Evolutionary conservation across 1,140 invertebrate species (phyloP), one percentile per base, ranked within the genome.

Genomic region (Temnothorax curvispinosus): DNA sequence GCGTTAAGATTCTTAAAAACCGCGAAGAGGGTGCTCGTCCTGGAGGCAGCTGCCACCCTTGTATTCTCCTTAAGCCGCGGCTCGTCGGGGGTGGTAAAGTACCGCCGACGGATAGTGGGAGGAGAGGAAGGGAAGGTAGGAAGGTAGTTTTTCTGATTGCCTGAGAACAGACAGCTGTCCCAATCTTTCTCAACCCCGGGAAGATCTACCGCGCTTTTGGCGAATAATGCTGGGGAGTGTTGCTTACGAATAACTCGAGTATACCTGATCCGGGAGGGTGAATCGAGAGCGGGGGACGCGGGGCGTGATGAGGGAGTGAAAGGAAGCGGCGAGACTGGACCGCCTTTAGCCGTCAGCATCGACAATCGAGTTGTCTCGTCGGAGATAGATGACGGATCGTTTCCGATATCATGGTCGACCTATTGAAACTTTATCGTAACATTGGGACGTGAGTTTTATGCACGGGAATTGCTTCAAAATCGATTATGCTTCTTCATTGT

Each of bases 1-100:
- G 92, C 91, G 93, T 93, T 94, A 94, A 94, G 94, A 92, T 94
- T 94, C 94, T 95, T 94, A 94, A 94, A 95, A 95, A 94, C 94
- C 94, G 91, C 94, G 89, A 93, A 92, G 91, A 92, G 92, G 93
- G 81, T 90, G 67, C 84, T 91, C 75, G 74, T 86, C 71, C 60
- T 54, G 74, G 44, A 86, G 78, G 86, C 88, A 88, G 88, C 88
- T 92, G 89, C 85, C 89, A 54, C 86, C 87, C 77, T 58, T 69
- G 52, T 85, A 71, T 82, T 87, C 87, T 89, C 58, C 89, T 93
- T 93, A 92, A 93, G 91, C 89, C 81, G 84, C 52, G 90, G 75
- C 91, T 87, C 80, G 69, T 91, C 74, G 89, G 75, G 87, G 76
- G 71, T 88, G 87, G 80, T 87, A 41, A 81, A 85, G 80, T 77